phyloP scores from a whole-genome alignment of 23 tunicate species.

The Ciona savignyi region DNA sequence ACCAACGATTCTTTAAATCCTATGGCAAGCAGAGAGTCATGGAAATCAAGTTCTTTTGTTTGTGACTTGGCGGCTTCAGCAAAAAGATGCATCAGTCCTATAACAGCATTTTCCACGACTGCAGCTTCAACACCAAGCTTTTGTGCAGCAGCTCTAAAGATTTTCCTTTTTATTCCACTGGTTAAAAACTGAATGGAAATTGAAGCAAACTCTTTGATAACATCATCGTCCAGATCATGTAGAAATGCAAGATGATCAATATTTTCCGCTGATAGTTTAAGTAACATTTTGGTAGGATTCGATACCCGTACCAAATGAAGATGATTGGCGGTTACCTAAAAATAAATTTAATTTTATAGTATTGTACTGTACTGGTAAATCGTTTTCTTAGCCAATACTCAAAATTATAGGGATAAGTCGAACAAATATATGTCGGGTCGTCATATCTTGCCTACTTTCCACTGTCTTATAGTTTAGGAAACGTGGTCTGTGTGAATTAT shows the following conservation, averaged over 20 bases:
- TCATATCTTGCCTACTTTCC: no score
- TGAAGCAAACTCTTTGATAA: constrained; percentile 58
- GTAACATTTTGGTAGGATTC: constrained; percentile 54
- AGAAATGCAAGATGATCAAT: constrained; percentile 59
- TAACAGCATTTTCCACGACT: constrained; percentile 55
- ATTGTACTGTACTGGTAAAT: no score
- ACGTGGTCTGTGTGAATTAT: no score
- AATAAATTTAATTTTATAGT: no score
- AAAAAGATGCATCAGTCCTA: constrained; percentile 85
- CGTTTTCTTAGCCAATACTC: no score
- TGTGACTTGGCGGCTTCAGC: constrained; percentile 61
- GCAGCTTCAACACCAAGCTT: constrained; percentile 36
- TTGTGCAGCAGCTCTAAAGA: constrained; percentile 79
- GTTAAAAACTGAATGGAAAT: constrained; percentile 63
- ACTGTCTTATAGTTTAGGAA: no score
- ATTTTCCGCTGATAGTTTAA: constrained; percentile 53
- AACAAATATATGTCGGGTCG: no score
- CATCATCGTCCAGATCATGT: constrained; percentile 28
- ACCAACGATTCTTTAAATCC: constrained; percentile 29
- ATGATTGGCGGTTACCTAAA: no score
- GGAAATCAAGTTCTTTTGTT: constrained; percentile 48
- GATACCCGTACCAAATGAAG: no score
- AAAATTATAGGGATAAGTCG: no score
- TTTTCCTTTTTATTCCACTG: constrained; percentile 66
- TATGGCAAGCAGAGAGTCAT: constrained; percentile 60